Evolutionary conservation across 2,113 vertebrate species (phyloP).

Genomic region (Oryzias woworae): DNA sequence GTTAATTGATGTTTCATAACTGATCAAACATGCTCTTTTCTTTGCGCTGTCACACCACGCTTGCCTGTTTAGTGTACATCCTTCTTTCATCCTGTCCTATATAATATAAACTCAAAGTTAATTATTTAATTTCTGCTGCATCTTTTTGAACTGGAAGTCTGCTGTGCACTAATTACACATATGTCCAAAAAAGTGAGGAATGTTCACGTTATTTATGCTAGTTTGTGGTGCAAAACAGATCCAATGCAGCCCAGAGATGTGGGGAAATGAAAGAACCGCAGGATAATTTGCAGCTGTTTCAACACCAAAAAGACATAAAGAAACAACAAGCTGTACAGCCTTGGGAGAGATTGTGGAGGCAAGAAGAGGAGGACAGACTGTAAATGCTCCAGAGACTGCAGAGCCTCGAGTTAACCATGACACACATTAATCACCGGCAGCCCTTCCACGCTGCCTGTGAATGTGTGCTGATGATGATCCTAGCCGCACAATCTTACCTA

Average conservation of each 20-base stretch:
- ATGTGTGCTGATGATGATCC: conserved; percentile 45
- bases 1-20: too few relatives aligned
- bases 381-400: conserved; percentile 64
- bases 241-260: not conserved
- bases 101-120: too few relatives aligned
- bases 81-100: too few relatives aligned
- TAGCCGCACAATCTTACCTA: conserved; percentile 39
- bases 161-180: not conserved
- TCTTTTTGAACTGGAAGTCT: not conserved
- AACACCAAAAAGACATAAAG: not conserved
- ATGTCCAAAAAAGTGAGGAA: not conserved
- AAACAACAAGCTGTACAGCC: conserved; percentile 43
- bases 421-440: conserved; percentile 69
- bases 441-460: conserved; percentile 50
- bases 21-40: too few relatives aligned
- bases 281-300: conserved; percentile 16
- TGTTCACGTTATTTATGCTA: conserved; percentile 24
- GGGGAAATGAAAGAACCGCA: conserved; percentile 10
- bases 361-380: conserved; percentile 48
- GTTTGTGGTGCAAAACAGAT: conserved; percentile 2
- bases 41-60: too few relatives aligned
- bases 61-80: too few relatives aligned
- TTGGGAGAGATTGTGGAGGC: conserved; percentile 17
- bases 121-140: too few relatives aligned
- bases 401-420: conserved; percentile 53